These are phyloP conservation scores for Patella pellucida DNA, from an alignment of 2,888 invertebrate genomes.

Conservation along the genomic window DNA sequence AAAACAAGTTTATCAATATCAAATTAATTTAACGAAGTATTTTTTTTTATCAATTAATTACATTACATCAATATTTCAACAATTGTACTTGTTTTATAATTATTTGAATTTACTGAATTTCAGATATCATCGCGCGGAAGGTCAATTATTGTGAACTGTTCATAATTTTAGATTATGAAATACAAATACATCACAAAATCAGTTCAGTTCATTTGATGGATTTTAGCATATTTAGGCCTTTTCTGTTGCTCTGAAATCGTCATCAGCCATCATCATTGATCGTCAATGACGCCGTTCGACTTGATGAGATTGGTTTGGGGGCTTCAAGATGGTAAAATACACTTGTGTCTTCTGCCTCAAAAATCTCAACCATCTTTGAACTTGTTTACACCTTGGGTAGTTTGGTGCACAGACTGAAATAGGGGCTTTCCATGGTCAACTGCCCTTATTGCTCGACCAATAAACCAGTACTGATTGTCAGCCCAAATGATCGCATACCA, in stretches of 20 bases:
- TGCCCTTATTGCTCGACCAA: neutral
- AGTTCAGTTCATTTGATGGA: too few species aligned
- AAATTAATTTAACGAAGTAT: too few species aligned
- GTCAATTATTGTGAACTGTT: too few species aligned
- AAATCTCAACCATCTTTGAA: constrained; percentile 3
- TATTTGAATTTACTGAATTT: too few species aligned
- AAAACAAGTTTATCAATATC: too few species aligned
- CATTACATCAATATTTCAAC: too few species aligned
- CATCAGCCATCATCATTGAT: neutral
- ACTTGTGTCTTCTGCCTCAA: neutral
- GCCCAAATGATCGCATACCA: neutral
- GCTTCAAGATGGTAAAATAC: neutral
- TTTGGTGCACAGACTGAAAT: neutral
- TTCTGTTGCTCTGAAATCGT: neutral
- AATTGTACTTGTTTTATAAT: too few species aligned
- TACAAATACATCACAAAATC: too few species aligned
- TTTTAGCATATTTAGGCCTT: too few species aligned
- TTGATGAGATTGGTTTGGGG: neutral
- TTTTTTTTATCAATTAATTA: too few species aligned
- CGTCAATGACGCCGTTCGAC: neutral
- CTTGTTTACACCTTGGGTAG: neutral
- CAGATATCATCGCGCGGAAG: too few species aligned
- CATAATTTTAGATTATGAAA: too few species aligned
- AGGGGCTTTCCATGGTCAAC: neutral
- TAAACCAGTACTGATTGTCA: neutral